These are phyloP conservation scores for Pelochelys cantorii DNA, from an alignment of 2,797 vertebrate genomes.

Conservation along the genomic window DNA sequence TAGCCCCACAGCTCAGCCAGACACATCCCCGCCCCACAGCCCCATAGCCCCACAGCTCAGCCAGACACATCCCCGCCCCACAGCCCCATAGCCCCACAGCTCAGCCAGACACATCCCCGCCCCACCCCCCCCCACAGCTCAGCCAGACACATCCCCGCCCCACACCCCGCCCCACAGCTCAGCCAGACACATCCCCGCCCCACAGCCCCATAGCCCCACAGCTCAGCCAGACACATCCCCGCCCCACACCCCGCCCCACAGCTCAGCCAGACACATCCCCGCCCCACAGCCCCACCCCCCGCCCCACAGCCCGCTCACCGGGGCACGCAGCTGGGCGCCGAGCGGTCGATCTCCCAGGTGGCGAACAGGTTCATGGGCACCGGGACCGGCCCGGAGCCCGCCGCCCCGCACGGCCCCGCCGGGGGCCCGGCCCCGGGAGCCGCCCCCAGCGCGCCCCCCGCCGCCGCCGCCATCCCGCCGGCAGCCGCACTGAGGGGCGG, in stretches of 20 bases:
- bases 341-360: conserved; percentile 94
- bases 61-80: no score
- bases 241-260: background rate
- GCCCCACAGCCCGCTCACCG: conserved; percentile 74
- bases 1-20: no score
- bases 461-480: conserved; percentile 8
- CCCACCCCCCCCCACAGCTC: no score
- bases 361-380: conserved; percentile 96
- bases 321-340: conserved; percentile 90
- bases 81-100: no score
- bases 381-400: conserved; percentile 71
- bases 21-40: no score
- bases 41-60: no score
- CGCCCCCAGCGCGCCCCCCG: background rate
- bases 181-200: no score
- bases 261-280: background rate
- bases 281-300: background rate
- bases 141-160: background rate
- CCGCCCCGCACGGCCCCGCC: background rate
- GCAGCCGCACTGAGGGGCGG: background rate
- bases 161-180: background rate
- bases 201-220: no score
- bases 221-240: no score
- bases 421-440: background rate
- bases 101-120: fast-evolving